Percentiles rank a stretch among this genome's conserved stretches.
Evolutionary conservation across 2,888 invertebrate genomes (phyloP).

Genomic region (Gandaritis pyraliata): DNA sequence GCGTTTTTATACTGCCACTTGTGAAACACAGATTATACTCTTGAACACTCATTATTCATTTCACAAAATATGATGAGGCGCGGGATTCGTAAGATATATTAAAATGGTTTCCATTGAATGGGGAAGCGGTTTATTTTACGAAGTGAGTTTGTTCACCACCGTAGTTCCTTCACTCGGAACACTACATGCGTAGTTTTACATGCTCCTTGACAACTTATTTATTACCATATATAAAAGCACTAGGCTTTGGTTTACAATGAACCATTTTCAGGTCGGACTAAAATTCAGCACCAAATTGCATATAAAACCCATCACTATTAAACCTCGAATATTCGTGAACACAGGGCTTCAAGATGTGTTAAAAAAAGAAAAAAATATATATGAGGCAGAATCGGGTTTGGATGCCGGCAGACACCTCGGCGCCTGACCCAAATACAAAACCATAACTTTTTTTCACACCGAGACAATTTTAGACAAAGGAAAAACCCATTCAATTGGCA

Average conservation of each 20-base stretch:
- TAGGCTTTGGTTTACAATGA: no score
- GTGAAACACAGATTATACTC: slow-evolving; percentile 2
- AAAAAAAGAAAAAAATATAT: slow-evolving; percentile 29
- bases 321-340: slow-evolving; percentile 14
- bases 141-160: no score
- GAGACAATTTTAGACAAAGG: slow-evolving; percentile 19
- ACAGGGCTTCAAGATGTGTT: slow-evolving; percentile 25
- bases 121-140: no score
- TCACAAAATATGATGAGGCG: no score
- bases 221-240: no score
- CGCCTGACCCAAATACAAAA: slow-evolving; percentile 53
- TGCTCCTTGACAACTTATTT: no score
- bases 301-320: slow-evolving; percentile 28
- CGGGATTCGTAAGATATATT: no score
- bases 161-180: no score
- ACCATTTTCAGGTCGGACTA: neutral
- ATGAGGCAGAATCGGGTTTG: slow-evolving; percentile 41
- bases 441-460: slow-evolving; percentile 36
- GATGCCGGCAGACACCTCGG: slow-evolving; percentile 59
- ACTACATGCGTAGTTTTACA: no score
- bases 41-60: slow-evolving; percentile 8
- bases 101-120: no score
- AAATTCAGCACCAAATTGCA: neutral
- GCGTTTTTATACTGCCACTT: slow-evolving; percentile 26
- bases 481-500: slow-evolving; percentile 19